Base-by-base conservation (phyloP, 2,888 invertebrate genomes). In the Coremacera marginata region DNA sequence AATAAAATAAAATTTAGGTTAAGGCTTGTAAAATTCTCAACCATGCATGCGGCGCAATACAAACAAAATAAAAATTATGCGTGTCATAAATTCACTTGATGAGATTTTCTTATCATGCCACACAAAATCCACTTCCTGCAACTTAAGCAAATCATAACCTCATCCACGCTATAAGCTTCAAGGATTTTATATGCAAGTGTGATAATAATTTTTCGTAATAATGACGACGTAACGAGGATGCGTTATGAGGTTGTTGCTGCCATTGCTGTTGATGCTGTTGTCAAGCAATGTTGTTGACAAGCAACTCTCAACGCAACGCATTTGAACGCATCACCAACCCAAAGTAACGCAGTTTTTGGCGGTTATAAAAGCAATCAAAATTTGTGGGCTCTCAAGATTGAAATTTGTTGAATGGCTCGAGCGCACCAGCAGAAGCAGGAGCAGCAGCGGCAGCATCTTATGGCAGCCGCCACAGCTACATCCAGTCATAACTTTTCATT, bases 181-280 rank as follows among this genome's bases (percentile, higher is more conserved):
- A 19, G n/a, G 11, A 34, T 57, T 68, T 76, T 70, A 37, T 37
- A 62, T 51, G 76, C 70, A 80, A 78, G 82, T 80, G 84, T 80
- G 84, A 85, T 85, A 84, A 86, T 86, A 86, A 85, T 85, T 85
- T 85, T 84, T 82, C 85, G 85, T 84, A 84, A 85, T 86, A 84
- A 85, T 84, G 85, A 82, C 85, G 84, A 73, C 82, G 68, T 70
- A 81, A 78, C 80, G 65, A 60, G 82, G 79, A 84, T 83, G 49
- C 34, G 55, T 62, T n/a, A 34, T 62, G 44, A 44, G 34, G 25
- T 72, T 72, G 72, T 72, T 72, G 60, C 44, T 49, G 72, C 16
- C 62, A 27, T 25, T 71, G 55, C 27, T 63, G 62, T 14, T 70
- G 19, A 52, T 7, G 44, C 44, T 44, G n/a, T n/a, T n/a, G n/a